These are phyloP conservation scores for Chrysina gloriosa DNA, from an alignment of 2,888 invertebrate genomes.

Conservation along the genomic window DNA sequence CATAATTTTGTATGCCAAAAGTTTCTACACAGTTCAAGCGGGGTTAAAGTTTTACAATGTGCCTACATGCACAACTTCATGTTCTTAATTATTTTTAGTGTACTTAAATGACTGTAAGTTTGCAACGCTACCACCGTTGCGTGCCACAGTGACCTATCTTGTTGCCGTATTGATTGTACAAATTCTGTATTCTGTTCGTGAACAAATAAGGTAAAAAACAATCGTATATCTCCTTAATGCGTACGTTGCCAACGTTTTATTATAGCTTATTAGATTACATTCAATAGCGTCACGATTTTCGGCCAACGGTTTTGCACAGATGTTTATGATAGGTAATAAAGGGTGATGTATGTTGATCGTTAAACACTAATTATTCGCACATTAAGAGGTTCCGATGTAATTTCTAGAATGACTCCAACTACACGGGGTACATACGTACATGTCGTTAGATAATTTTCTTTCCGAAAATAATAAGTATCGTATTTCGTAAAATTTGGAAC, in stretches of 20 bases:
- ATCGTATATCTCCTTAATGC: conserved; percentile 23
- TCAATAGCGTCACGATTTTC: conserved; percentile 22
- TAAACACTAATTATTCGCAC: conserved; percentile 27
- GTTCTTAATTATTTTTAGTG: too few species aligned
- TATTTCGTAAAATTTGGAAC: too few species aligned
- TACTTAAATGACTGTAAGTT: too few species aligned
- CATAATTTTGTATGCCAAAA: too few species aligned
- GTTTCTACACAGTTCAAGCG: too few species aligned
- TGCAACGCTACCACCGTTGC: neutral
- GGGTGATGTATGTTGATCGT: conserved; percentile 24
- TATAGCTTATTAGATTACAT: conserved; percentile 25
- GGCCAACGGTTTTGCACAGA: conserved; percentile 28
- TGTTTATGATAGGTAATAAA: conserved; percentile 32
- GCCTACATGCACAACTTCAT: too few species aligned
- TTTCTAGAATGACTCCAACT: conserved; percentile 3
- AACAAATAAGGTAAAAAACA: conserved; percentile 16
- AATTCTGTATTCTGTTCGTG: conserved; percentile 9
- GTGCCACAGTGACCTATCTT: neutral
- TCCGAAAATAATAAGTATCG: too few species aligned
- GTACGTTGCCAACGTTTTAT: conserved; percentile 13
- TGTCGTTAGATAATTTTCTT: too few species aligned
- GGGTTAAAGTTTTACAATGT: too few species aligned
- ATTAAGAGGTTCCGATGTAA: conserved; percentile 24
- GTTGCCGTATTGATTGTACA: neutral
- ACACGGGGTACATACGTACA: neutral